phyloP scores from a whole-genome alignment of 2,888 invertebrate species.

The Panopea generosa region DNA sequence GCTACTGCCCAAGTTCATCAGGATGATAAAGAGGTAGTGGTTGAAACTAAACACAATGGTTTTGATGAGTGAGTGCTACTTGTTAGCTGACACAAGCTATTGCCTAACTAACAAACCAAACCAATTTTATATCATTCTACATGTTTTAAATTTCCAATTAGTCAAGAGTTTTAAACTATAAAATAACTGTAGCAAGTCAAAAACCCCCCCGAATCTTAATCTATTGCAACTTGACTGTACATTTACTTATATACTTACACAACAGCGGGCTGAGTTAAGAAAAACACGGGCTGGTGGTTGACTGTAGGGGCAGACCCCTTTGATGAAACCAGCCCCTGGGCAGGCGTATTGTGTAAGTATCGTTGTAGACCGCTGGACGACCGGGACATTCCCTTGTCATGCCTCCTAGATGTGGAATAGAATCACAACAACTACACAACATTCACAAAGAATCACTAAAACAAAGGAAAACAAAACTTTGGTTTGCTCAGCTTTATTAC shows the following conservation, averaged over 20 bases:
- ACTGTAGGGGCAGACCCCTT: constrained; percentile 64
- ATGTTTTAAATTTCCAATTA: too few relatives aligned
- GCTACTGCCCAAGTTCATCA: too few relatives aligned
- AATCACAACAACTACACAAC: constrained; percentile 59
- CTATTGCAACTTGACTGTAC: too few relatives aligned
- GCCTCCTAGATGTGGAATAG: constrained; percentile 60
- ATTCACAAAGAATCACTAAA: constrained; percentile 40
- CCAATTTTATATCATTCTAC: too few relatives aligned
- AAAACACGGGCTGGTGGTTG: constrained; percentile 69
- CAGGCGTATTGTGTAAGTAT: constrained; percentile 64
- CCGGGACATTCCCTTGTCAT: constrained; percentile 64
- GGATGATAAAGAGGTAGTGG: too few relatives aligned
- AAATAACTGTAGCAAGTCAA: too few relatives aligned
- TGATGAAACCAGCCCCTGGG: constrained; percentile 62
- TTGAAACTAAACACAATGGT: too few relatives aligned
- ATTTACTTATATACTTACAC: constrained; percentile 75
- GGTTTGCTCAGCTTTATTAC: constrained; percentile 20
- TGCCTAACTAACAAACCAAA: too few relatives aligned
- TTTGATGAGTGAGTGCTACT: too few relatives aligned
- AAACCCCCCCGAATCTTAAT: too few relatives aligned
- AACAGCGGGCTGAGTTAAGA: constrained; percentile 65
- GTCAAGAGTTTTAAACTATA: too few relatives aligned
- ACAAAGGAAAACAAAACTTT: constrained; percentile 17
- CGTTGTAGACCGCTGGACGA: constrained; percentile 65
- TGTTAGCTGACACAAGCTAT: too few relatives aligned